A percentile compares a stretch with the other conserved stretches of the same genome.
phyloP scores from a whole-genome alignment of 1,140 invertebrate genomes.

The Nebria ingens region DNA sequence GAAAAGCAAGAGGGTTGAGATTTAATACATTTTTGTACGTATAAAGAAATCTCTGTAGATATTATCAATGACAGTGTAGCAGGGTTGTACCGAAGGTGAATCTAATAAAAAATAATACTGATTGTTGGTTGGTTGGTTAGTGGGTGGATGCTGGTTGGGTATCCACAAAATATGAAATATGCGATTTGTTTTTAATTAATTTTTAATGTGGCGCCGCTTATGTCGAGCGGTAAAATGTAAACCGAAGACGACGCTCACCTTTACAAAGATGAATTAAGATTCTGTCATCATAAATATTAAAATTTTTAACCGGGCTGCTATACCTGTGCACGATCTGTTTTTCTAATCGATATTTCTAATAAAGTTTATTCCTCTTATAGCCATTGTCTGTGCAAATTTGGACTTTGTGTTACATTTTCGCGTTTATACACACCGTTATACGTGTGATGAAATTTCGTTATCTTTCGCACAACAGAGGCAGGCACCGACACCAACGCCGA shows the following conservation, averaged over 20 bases:
- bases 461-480: conserved; percentile 4
- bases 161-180: background rate
- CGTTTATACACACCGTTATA: conserved; percentile 7
- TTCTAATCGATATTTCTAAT: conserved; percentile 8
- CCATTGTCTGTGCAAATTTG: conserved; percentile 3
- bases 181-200: background rate
- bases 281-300: conserved; percentile 5
- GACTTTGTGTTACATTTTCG: conserved; percentile 2
- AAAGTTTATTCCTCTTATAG: conserved; percentile 6
- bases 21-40: too few species aligned
- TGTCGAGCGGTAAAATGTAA: background rate
- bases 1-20: too few species aligned
- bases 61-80: too few species aligned
- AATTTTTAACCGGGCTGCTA: background rate
- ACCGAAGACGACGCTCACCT: background rate
- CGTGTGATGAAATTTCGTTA: conserved; percentile 9
- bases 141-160: too few species aligned
- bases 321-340: conserved; percentile 1
- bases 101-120: too few species aligned
- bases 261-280: conserved; percentile 1
- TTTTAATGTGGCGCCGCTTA: background rate
- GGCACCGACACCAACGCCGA: too few species aligned
- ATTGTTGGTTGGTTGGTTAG: too few species aligned
- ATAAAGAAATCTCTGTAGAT: too few species aligned
- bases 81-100: too few species aligned